These are phyloP conservation scores for Barbus barbus DNA, from an alignment of 2,113 vertebrate genomes.

Conservation along the genomic window DNA sequence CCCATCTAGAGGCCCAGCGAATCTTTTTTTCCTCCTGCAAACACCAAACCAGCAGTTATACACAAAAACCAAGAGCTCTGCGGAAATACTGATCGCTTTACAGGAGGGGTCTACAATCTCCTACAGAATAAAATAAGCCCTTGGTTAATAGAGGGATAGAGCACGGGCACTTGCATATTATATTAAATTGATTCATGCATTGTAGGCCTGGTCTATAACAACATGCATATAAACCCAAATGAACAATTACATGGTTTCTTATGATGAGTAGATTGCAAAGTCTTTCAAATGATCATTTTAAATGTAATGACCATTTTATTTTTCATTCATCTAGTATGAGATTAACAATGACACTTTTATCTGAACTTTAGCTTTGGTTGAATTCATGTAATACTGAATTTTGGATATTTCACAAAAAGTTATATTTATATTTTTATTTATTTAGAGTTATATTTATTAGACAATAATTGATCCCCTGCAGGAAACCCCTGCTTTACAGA, in stretches of 20 bases:
- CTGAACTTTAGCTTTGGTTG: neutral
- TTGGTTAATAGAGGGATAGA: neutral
- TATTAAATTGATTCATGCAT: neutral
- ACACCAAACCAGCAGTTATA: neutral
- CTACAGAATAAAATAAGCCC: neutral
- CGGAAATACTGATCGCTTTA: neutral
- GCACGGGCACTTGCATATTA: neutral
- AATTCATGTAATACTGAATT: neutral
- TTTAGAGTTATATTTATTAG: neutral
- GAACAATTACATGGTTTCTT: neutral
- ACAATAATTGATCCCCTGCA: neutral
- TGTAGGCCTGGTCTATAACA: neutral
- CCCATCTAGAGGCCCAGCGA: conserved; percentile 93
- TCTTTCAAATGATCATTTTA: neutral
- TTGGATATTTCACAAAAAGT: neutral
- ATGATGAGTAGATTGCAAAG: neutral
- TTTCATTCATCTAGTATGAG: neutral
- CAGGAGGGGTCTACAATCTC: neutral
- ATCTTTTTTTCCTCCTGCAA: conserved; percentile 84
- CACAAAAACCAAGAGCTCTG: neutral
- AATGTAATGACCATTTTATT: neutral
- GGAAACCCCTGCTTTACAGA: no score
- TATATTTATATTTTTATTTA: no score
- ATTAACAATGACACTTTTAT: neutral
- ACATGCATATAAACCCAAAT: neutral